A percentile compares a stretch with the other conserved stretches of the same genome.
These are phyloP conservation scores for Xerus rutilus DNA, from an alignment of 2,797 vertebrate species.

Conservation along the genomic window DNA sequence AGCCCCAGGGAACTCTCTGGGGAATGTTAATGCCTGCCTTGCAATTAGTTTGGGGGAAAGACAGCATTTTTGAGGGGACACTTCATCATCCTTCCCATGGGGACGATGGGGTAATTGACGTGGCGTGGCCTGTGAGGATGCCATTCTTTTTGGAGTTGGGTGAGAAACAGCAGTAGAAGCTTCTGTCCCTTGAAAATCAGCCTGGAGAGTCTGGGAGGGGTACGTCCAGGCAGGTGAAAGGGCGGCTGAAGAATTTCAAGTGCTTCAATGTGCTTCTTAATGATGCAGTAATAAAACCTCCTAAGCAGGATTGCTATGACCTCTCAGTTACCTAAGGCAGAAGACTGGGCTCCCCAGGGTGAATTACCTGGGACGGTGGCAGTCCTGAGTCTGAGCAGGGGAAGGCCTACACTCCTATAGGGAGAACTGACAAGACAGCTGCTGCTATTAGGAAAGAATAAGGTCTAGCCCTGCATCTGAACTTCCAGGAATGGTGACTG, in stretches of 20 bases:
- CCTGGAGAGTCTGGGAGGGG: neutral
- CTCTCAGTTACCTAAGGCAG: neutral
- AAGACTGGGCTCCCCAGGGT: neutral
- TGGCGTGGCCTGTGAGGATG: neutral
- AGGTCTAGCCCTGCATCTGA: neutral
- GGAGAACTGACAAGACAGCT: neutral
- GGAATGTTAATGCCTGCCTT: slow-evolving; percentile 80
- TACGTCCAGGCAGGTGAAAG: neutral
- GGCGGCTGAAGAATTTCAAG: too few relatives aligned
- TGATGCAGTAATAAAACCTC: too few relatives aligned
- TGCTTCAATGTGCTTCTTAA: neutral
- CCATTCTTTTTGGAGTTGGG: neutral
- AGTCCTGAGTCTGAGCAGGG: neutral
- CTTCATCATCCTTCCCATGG: neutral
- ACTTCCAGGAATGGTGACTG: neutral
- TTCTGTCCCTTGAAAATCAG: neutral
- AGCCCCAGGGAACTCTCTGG: slow-evolving; percentile 75
- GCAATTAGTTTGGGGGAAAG: slow-evolving; percentile 18
- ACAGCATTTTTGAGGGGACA: neutral
- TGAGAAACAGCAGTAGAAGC: too few relatives aligned
- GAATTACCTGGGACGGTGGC: fast-evolving
- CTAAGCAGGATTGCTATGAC: too few relatives aligned
- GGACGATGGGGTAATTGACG: neutral
- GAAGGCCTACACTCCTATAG: too few relatives aligned
- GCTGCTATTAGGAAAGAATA: neutral